These are phyloP conservation scores for Campopleginae sp. DNA, from an alignment of 2,888 invertebrate genomes.

Conservation along the genomic window DNA sequence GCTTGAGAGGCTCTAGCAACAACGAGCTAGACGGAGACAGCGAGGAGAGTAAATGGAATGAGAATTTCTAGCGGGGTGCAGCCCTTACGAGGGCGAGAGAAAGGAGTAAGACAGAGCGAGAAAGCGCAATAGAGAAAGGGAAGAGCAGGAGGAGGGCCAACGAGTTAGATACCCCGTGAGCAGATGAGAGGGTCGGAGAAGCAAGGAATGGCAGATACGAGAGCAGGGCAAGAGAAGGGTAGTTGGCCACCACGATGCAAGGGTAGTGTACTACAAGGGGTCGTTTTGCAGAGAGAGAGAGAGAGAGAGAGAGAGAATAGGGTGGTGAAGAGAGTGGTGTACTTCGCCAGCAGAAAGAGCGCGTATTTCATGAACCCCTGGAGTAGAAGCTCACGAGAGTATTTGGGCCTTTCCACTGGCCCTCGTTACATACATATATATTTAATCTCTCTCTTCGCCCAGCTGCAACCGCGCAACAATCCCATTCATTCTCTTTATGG, in stretches of 20 bases:
- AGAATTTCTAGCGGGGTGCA: slow-evolving; percentile 56
- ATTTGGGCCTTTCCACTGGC: slow-evolving; percentile 67
- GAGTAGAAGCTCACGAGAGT: slow-evolving; percentile 77
- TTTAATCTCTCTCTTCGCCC: slow-evolving; percentile 5
- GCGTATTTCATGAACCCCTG: slow-evolving; percentile 81
- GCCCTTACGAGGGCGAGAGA: slow-evolving; percentile 38
- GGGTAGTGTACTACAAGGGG: slow-evolving; percentile 52
- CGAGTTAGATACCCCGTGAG: slow-evolving; percentile 64
- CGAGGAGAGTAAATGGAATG: slow-evolving; percentile 60
- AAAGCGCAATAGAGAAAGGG: slow-evolving; percentile 46
- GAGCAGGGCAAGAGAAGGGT: slow-evolving; percentile 58
- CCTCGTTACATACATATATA: slow-evolving; percentile 1
- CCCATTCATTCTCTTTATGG: slow-evolving; percentile 83
- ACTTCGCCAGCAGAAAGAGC: slow-evolving; percentile 65
- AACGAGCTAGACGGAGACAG: slow-evolving; percentile 49
- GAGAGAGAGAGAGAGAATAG: neutral
- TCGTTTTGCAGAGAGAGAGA: slow-evolving; percentile 36
- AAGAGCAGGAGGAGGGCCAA: slow-evolving; percentile 39
- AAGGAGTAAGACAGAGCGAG: slow-evolving; percentile 35
- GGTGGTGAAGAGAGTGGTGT: slow-evolving; percentile 60
- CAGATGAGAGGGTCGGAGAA: slow-evolving; percentile 67
- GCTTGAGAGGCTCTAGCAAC: slow-evolving; percentile 71
- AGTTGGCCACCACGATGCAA: slow-evolving; percentile 63
- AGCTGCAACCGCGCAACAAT: slow-evolving; percentile 78
- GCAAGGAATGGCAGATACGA: slow-evolving; percentile 63